Base-by-base conservation (phyloP, 2,888 invertebrate genomes). In the Athalia rosae region DNA sequence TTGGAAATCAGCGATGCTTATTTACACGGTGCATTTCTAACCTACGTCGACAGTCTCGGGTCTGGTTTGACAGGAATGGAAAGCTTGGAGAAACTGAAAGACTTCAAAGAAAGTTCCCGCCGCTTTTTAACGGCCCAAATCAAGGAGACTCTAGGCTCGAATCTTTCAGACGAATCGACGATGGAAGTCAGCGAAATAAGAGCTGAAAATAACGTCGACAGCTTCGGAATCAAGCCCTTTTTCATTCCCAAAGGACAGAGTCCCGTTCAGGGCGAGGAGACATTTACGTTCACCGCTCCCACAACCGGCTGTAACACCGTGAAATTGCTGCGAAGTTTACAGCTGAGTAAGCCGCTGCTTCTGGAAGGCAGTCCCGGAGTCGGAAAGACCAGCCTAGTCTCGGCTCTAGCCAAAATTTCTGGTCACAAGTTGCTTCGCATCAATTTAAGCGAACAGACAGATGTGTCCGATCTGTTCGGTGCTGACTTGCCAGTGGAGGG, bases 361-460 rank as follows among this genome's bases (percentile, higher is more conserved):
- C 90, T 99, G 15, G 99, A 99, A 91, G 99, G 98, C 3, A 97
- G 98, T 84, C 99, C 99, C 3, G 99, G 99, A 3, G 99, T 99
- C 28, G 99, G 99, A 3, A 99, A 99, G 91, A 99, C 99, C 0
- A 98, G 98, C 83, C 92, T 99, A 77, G 96, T 99, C 2, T 94
- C 95, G 76, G 98, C 98, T 45, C 91, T 99, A 59, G 98, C 99
- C 0, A 94, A 93, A 86, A 93, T 94, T 7, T 94, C 97, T 3
- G 96, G 97, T 1, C 94, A 97, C 88, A 92, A 93, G 85, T 93
- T 99, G 50, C 94, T 98, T 11, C 92, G 99, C 64, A 97, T 99
- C 79, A 99, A 99, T 92, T 92, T 99, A 67, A 99, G 99, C 71
- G 99, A 99, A 87, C 99, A 99, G 91, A 99, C 99, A 93, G 99